Base-by-base conservation (phyloP, 2,797 vertebrate species). In the Decapterus maruadsi region DNA sequence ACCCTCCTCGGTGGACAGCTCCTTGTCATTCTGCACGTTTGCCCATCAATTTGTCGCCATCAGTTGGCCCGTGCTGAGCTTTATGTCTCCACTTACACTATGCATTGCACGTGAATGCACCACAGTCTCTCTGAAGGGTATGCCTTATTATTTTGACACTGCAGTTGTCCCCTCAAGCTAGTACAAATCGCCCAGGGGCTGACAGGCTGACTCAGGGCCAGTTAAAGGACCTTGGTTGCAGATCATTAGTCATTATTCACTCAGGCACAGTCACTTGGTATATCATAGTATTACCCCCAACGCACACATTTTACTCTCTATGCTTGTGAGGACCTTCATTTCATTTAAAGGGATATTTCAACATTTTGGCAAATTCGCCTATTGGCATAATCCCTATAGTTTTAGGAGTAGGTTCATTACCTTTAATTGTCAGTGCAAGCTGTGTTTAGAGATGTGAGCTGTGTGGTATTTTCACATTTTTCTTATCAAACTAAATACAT, bases 1-100 rank as follows among this genome's bases (percentile, higher is more conserved):
- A 85, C 78, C n/a, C 19, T 10, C 7, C 19, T 22, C 56, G 3
- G 57, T 45, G 77, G 75, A 84, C 68, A 87, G 87, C 81, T 84
- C 62, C 71, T 31, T 8, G 29, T 46, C 3, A 56, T 42, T 75
- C 73, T 62, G 75, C 77, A 50, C 46, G 34, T 10, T 10, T 26
- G 57, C 51, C 17, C 72, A 34, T 74, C 46, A 46, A 16, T 31
- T 20, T 56, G 57, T 45, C 55, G 36, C 42, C 22, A 38, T 72
- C 60, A 51, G 31, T 48, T 10, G 58, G 14, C 53, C 12, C 19
- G 60, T 38, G 67, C 43, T n/a, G 53, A 34, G 26, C 68, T 43
- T 29, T 22, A 8, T 40, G 20, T 67, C 61, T 40, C 17, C n/a
- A 34, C 34, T 36, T 1, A 10, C 45, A 0, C 43, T 10, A 4